Evolutionary conservation across 2,888 invertebrate genomes (phyloP), one percentile per base, ranked within the genome.

Genomic region (Phyllotreta striolata): DNA sequence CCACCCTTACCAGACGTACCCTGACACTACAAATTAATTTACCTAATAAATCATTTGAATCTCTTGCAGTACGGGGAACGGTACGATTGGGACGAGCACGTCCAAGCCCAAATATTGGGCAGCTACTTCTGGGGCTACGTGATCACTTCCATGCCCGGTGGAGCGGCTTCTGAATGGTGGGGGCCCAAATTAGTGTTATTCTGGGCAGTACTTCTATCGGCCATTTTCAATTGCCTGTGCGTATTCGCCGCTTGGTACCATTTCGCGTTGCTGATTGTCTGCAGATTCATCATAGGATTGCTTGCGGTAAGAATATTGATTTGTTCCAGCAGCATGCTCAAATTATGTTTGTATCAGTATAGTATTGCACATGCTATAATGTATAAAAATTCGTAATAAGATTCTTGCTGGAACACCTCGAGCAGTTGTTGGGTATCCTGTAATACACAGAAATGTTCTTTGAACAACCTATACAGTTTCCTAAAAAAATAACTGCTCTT

Each of bases 91-190:
- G 82, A 83, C 9, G 77, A 83, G 43, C 82, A 84, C 44, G 84
- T 86, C 72, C 89, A 89, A 77, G 88, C 87, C 0, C 74, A 85
- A 49, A 84, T 89, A 6, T 79, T 89, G 14, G 89, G 88, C 0
- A 83, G 88, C 0, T 89, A 87, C 72, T 89, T 89, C 74, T 89
- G 88, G 85, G 88, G 88, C 35, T 89, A 89, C 69, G 85, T 88
- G 10, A 70, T 88, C 37, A 87, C 88, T 41, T 88, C 88, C 6
- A 74, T 89, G 63, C 83, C 86, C 0, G 89, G 85, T 0, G 89
- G 89, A 1, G 84, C 89, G 0, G 47, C 75, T 13, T 67, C 76
- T 0, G 76, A 74, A 62, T 66, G 64, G 51, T 58, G 72, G 14
- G 77, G 77, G 1, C 72, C 77, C 12, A 72, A 65, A 49, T 70